Conservation (phyloP, 2,888 invertebrate species). For the Gortyna flavago region DNA sequence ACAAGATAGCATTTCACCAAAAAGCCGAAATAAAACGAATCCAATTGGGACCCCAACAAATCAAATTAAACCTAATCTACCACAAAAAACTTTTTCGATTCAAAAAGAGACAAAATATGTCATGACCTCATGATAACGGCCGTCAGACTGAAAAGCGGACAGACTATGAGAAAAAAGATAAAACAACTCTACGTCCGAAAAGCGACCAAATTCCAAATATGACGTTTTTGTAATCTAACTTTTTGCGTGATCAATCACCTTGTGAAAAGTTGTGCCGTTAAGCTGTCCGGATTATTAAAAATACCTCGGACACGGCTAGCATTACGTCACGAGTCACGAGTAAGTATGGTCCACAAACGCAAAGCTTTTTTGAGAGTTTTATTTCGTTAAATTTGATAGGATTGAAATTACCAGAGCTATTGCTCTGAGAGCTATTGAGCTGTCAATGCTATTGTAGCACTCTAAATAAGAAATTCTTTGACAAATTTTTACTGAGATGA, state of each 20-base stretch:
- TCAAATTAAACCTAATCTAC: conserved; percentile 47
- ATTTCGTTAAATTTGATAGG: conserved; percentile 1
- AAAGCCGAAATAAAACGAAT: conserved; percentile 29
- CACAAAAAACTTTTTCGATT: conserved; percentile 59
- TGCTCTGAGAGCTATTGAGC: too few species aligned
- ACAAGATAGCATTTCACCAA: conserved; percentile 8
- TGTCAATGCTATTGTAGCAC: too few species aligned
- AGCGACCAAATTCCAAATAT: conserved; percentile 61
- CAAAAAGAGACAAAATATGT: conserved; percentile 42
- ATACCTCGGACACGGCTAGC: conserved; percentile 59
- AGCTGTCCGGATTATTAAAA: conserved; percentile 69
- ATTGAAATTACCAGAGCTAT: neutral
- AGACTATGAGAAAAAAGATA: conserved; percentile 46
- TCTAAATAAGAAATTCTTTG: too few species aligned
- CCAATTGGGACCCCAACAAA: conserved; percentile 28
- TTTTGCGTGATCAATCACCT: conserved; percentile 72
- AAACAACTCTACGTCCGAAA: conserved; percentile 51
- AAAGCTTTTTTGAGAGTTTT: neutral
- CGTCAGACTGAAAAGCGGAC: conserved; percentile 13
- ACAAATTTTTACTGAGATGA: too few species aligned
- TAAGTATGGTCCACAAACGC: conserved; percentile 6
- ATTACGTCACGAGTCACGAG: conserved; percentile 27
- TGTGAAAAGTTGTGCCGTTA: conserved; percentile 65
- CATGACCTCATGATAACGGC: conserved; percentile 54
- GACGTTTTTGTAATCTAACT: conserved; percentile 76